Evolutionary conservation across 2,113 vertebrate genomes (phyloP).

Genomic region (Strix aluco): DNA sequence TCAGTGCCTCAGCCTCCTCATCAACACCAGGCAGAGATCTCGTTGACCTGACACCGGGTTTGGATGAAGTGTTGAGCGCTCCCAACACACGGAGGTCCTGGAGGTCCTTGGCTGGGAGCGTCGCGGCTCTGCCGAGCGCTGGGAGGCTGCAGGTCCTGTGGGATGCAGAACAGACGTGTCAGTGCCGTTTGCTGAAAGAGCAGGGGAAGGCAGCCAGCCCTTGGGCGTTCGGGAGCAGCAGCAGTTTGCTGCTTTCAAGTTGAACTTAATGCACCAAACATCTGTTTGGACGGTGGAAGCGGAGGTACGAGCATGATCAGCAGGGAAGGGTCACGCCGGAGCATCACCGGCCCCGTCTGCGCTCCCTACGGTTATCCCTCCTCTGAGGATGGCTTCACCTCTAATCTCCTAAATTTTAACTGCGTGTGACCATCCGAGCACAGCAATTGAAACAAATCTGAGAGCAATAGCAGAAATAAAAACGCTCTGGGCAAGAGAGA

Average conservation of each 20-base stretch:
- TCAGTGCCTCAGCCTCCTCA: accelerated
- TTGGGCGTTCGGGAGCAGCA: background rate
- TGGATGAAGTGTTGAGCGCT: background rate
- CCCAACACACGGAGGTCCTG: background rate
- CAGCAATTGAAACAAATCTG: background rate
- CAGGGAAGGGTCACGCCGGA: background rate
- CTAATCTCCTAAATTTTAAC: background rate
- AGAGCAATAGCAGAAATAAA: background rate
- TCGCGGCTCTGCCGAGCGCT: accelerated
- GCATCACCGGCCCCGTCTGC: background rate
- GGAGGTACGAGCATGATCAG: background rate
- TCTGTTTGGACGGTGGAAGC: background rate
- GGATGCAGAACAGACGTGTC: background rate
- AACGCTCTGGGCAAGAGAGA: background rate
- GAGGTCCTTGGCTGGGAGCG: background rate
- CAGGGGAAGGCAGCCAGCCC: background rate
- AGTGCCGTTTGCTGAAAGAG: background rate
- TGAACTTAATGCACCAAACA: background rate
- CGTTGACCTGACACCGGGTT: background rate
- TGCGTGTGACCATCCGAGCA: background rate
- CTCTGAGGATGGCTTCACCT: background rate
- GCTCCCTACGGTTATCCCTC: background rate
- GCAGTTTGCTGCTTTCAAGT: background rate
- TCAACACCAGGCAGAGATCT: background rate
- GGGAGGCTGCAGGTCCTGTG: background rate